These are phyloP conservation scores for Sebastes cheni DNA, from an alignment of 2,797 vertebrate species.

Conservation along the genomic window DNA sequence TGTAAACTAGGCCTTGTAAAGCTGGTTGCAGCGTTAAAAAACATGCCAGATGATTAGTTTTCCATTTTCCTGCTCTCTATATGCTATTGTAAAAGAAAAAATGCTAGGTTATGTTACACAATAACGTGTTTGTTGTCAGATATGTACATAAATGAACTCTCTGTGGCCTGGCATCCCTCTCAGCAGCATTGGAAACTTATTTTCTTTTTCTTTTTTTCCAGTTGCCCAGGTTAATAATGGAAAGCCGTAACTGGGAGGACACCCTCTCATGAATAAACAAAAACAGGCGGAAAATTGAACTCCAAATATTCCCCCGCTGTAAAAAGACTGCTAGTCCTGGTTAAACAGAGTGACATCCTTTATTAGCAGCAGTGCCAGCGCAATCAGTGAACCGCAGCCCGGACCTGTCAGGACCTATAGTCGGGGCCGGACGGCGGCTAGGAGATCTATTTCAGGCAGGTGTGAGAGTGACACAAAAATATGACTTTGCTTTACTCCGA, in stretches of 20 bases:
- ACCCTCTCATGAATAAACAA: conserved; percentile 74
- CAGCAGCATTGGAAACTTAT: conserved; percentile 44
- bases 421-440: conserved; percentile 29
- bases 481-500: conserved; percentile 25
- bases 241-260: conserved; percentile 71
- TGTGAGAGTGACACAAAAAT: conserved; percentile 60
- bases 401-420: conserved; percentile 60
- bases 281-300: conserved; percentile 85
- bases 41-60: not conserved
- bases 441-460: conserved; percentile 64
- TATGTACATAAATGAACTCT: conserved; percentile 14
- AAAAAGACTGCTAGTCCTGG: conserved; percentile 51
- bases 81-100: conserved; percentile 9
- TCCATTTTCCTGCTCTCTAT: not conserved
- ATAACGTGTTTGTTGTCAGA: not conserved
- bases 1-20: conserved; percentile 22
- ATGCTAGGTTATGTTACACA: not conserved
- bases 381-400: conserved; percentile 38
- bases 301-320: conserved; percentile 79
- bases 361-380: conserved; percentile 55
- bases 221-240: conserved; percentile 69
- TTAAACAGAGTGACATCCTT: conserved; percentile 65
- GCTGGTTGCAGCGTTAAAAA: conserved; percentile 14
- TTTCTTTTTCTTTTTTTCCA: conserved; percentile 27
- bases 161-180: conserved; percentile 22